Evolutionary conservation across 2,113 vertebrate genomes (phyloP).

Genomic region (Colinus virginianus): DNA sequence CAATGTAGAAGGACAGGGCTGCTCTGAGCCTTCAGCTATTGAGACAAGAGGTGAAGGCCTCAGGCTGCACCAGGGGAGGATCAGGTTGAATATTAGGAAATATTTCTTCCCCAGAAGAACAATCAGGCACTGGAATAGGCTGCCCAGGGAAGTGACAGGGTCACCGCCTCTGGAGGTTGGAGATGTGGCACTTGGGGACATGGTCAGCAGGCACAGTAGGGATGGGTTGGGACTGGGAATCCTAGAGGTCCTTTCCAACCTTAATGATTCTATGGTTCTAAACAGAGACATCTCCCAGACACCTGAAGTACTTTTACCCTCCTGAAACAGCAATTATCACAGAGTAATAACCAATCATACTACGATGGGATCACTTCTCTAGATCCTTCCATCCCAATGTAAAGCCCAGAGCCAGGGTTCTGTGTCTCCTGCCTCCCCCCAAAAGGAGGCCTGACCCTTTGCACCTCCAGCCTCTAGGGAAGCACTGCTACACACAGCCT

Average conservation of each 20-base stretch:
- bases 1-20: neutral
- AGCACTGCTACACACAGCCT: neutral
- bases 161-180: neutral
- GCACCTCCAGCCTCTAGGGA: neutral
- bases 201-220: neutral
- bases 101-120: neutral
- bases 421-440: fast-evolving
- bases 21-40: neutral
- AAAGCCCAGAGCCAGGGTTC: neutral
- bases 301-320: neutral
- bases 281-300: neutral
- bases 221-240: neutral
- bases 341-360: neutral
- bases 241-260: neutral
- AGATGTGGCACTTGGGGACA: neutral
- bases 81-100: neutral
- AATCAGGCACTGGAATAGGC: neutral
- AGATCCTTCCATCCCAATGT: neutral
- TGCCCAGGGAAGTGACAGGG: neutral
- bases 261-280: neutral
- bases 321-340: neutral
- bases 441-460: neutral
- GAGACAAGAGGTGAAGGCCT: neutral
- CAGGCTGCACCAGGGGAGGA: neutral
- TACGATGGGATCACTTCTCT: neutral